phyloP scores from a whole-genome alignment of 2,888 invertebrate species.

The Desoria tigrina region DNA sequence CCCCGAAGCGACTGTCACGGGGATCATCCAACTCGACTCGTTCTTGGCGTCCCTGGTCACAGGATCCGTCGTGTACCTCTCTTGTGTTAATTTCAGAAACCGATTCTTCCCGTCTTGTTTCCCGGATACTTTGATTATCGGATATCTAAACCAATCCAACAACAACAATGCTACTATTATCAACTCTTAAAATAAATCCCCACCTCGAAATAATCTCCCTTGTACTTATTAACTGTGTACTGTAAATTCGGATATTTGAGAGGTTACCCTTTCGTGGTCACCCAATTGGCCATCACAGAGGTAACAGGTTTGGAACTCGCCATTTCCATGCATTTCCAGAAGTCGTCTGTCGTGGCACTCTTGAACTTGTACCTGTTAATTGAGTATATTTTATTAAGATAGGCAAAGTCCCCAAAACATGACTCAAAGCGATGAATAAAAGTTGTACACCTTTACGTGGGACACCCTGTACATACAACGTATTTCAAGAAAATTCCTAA shows the following conservation, averaged over 20 bases:
- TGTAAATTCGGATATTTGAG: not conserved
- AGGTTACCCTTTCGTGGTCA: slow-evolving; percentile 76
- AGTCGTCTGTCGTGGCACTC: slow-evolving; percentile 88
- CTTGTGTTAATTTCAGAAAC: slow-evolving; percentile 71
- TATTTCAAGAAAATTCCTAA: too few relatives aligned
- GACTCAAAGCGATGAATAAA: too few relatives aligned
- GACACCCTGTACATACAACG: too few relatives aligned
- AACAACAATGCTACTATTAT: not conserved
- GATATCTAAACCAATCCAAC: slow-evolving; percentile 56
- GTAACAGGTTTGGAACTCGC: slow-evolving; percentile 87
- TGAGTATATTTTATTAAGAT: slow-evolving; percentile 73
- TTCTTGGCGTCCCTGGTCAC: slow-evolving; percentile 48
- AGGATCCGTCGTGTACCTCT: slow-evolving; percentile 86
- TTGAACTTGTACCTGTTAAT: slow-evolving; percentile 80
- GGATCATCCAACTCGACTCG: slow-evolving; percentile 78
- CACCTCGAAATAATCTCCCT: too few relatives aligned
- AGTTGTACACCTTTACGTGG: too few relatives aligned
- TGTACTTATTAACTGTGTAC: not conserved
- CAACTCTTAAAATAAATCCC: not conserved
- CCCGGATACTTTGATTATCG: slow-evolving; percentile 67
- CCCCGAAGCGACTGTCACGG: slow-evolving; percentile 78
- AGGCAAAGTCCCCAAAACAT: too few relatives aligned
- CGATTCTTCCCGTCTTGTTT: slow-evolving; percentile 66
- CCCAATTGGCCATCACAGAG: slow-evolving; percentile 95
- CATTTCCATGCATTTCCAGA: slow-evolving; percentile 87